These are phyloP conservation scores for Yponomeuta malinellus DNA, from an alignment of 2,888 invertebrate genomes.

Conservation along the genomic window DNA sequence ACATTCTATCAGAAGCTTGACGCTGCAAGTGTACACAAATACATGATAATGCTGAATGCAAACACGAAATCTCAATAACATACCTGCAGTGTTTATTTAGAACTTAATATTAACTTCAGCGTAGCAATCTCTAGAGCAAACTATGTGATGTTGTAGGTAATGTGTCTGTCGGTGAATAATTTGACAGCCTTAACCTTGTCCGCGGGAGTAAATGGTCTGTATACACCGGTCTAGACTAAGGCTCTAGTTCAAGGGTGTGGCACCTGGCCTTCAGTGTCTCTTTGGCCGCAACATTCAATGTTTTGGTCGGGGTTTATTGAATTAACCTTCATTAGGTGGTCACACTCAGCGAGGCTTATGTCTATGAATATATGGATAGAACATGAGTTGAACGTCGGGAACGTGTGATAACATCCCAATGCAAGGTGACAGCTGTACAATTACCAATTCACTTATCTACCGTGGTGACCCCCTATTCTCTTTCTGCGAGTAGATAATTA, in stretches of 20 bases:
- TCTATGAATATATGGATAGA: no score
- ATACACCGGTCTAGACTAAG: background rate
- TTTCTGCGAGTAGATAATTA: no score
- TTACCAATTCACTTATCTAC: no score
- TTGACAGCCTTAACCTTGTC: slow-evolving; percentile 6
- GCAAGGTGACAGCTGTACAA: no score
- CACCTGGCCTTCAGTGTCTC: background rate
- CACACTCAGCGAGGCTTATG: no score
- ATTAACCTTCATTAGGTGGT: background rate
- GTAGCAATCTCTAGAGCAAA: slow-evolving; percentile 5
- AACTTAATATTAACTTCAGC: slow-evolving; percentile 23
- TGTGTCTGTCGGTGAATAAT: background rate
- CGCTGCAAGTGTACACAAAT: slow-evolving; percentile 36
- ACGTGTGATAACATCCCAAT: no score
- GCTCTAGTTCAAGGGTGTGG: background rate
- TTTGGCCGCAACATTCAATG: background rate
- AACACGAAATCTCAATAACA: slow-evolving; percentile 48
- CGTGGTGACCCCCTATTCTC: no score
- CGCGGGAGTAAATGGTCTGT: background rate
- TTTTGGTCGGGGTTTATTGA: background rate
- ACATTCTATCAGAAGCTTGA: slow-evolving; percentile 29
- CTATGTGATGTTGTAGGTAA: slow-evolving; percentile 4
- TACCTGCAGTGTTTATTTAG: slow-evolving; percentile 34
- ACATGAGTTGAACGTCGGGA: no score
- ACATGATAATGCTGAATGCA: slow-evolving; percentile 52